Base-by-base conservation (phyloP, 2,797 vertebrate genomes). In the Xerus rutilus region DNA sequence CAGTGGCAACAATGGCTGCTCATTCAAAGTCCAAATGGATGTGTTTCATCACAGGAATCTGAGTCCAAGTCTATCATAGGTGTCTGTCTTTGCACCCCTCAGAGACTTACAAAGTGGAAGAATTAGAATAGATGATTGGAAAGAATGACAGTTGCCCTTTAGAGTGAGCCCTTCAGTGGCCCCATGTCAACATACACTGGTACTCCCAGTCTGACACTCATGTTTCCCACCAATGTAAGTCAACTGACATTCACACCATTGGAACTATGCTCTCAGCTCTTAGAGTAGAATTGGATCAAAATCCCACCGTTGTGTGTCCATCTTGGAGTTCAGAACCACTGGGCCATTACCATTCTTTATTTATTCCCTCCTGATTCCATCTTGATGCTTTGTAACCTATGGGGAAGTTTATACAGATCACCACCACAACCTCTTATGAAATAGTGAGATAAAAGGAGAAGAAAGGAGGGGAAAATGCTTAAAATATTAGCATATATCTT, bases 151-250 rank as follows among this genome's bases (percentile, higher is more conserved):
- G 13, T n/a, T 54, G 47, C 21, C 64, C 59, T 73, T 82, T 59
- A 1, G 6, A 18, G 20, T 10, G 0, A 4, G 13, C 2, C 2
- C 43, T 45, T 70, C 4, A 8, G 59, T 1, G 7, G 83, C 52
- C 59, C 21, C 25, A 1, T 2, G 35, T 11, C 54, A 35, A 18
- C 57, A 30, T 39, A 21, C 4, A 67, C 28, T 47, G 30, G 65
- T 28, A n/a, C 25, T 23, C 12, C 30, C 49, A 15, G 45, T 21
- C 18, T 54, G 10, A 5, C 11, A 7, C n/a, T 35, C 65, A 52
- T 0, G 17, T 39, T 83, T 87, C 49, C 10, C 21, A 10, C 11
- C 13, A 54, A 67, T 6, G 11, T 32, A 23, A 17, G 54, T 35
- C 83, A 25, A 32, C 21, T 7, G 23, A 47, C 2, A 39, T 4